These are phyloP conservation scores for Pollachius pollachius DNA, from an alignment of 2,113 vertebrate genomes.

Conservation along the genomic window DNA sequence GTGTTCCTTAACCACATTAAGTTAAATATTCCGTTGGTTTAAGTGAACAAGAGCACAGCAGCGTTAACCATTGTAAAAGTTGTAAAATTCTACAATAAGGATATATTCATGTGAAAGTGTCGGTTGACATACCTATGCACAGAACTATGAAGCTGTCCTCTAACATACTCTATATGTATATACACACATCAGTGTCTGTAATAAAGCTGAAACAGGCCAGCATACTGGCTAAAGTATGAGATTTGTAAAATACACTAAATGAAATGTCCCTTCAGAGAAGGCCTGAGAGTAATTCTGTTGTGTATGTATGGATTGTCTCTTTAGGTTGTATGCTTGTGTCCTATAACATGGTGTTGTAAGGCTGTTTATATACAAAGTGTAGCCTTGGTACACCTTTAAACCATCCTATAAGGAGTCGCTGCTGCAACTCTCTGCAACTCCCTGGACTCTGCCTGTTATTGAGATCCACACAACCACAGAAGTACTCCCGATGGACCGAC, in stretches of 20 bases:
- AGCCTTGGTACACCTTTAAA: constrained; percentile 40
- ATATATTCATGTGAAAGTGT: constrained; percentile 38
- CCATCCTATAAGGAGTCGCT: constrained; percentile 4
- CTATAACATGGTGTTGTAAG: constrained; percentile 62
- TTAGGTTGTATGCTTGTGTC: constrained; percentile 52
- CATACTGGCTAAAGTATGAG: constrained; percentile 45
- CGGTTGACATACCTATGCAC: neutral
- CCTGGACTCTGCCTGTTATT: neutral
- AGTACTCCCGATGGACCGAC: neutral
- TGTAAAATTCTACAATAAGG: constrained; percentile 22
- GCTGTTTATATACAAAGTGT: constrained; percentile 53
- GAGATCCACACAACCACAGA: constrained; percentile 4
- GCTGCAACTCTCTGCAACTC: neutral
- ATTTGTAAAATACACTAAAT: constrained; percentile 57
- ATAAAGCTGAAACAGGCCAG: constrained; percentile 49
- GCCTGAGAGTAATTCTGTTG: constrained; percentile 68
- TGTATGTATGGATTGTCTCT: constrained; percentile 71
- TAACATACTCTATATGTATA: neutral
- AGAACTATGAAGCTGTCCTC: neutral
- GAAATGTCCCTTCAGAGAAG: constrained; percentile 61
- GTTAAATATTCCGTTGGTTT: too few species aligned
- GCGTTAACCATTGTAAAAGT: constrained; percentile 29
- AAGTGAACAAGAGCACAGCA: constrained; percentile 33
- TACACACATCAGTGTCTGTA: constrained; percentile 5
- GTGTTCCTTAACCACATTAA: too few species aligned